phyloP scores from a whole-genome alignment of 2,113 vertebrate species.

The Gracilinanus agilis region DNA sequence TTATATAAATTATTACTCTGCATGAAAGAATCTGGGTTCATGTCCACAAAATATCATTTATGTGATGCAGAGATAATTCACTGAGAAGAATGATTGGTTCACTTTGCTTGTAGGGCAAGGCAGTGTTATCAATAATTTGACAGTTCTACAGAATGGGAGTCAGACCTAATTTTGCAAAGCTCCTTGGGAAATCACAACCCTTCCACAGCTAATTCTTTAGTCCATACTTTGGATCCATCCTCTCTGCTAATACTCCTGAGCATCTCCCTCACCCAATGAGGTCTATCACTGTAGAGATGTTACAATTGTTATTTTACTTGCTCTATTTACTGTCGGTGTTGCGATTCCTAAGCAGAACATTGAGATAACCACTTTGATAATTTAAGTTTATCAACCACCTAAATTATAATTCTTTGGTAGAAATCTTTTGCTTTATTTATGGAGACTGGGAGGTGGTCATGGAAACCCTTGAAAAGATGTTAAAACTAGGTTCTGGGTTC shows the following conservation, averaged over 20 bases:
- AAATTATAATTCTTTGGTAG: slow-evolving; percentile 21
- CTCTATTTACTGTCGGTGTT: slow-evolving; percentile 11
- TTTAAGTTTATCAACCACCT: slow-evolving; percentile 36
- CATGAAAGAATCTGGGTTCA: slow-evolving; percentile 59
- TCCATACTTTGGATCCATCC: slow-evolving; percentile 4
- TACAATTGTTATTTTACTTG: slow-evolving; percentile 33
- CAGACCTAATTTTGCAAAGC: slow-evolving; percentile 28
- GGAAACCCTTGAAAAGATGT: background rate
- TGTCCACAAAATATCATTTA: slow-evolving; percentile 47
- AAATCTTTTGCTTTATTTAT: background rate
- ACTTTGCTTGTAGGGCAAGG: slow-evolving; percentile 1
- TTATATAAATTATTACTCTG: slow-evolving; percentile 56
- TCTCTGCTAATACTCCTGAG: background rate
- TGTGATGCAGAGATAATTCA: slow-evolving; percentile 37
- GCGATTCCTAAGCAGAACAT: slow-evolving; percentile 26
- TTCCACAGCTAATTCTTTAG: background rate
- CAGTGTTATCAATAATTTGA: slow-evolving; percentile 52
- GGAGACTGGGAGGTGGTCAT: background rate
- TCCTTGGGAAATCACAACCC: slow-evolving; percentile 35
- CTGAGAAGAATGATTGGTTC: background rate
- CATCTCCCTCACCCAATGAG: slow-evolving; percentile 3
- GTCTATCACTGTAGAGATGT: background rate
- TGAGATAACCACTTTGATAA: slow-evolving; percentile 53
- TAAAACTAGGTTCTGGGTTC: too few relatives aligned
- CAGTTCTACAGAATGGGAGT: slow-evolving; percentile 29